phyloP scores from a whole-genome alignment of 2,888 invertebrate species.

The Helicoverpa assulta region DNA sequence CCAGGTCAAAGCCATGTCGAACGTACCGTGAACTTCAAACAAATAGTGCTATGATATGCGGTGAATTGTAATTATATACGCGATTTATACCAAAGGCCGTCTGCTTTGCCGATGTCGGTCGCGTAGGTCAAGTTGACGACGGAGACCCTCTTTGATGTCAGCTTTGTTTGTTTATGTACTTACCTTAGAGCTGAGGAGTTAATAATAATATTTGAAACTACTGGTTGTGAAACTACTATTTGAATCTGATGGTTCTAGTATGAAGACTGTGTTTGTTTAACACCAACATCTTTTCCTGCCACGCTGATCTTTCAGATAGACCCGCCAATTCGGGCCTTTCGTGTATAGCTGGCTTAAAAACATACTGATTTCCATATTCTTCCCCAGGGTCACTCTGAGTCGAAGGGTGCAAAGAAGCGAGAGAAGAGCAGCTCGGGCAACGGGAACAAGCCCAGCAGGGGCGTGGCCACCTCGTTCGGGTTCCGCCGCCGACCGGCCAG shows the following conservation, averaged over 20 bases:
- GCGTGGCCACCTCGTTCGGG: constrained; percentile 96
- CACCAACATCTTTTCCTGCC: no score
- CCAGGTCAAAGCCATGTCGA: constrained; percentile 32
- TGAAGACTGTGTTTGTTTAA: no score
- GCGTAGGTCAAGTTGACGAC: background rate
- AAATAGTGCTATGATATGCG: constrained; percentile 9
- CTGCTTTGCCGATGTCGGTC: background rate
- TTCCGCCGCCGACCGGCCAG: constrained; percentile 92
- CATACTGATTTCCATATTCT: constrained; percentile 14
- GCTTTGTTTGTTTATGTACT: no score
- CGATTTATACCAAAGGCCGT: constrained; percentile 13
- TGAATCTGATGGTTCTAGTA: no score
- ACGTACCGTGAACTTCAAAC: constrained; percentile 27
- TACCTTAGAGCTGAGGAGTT: no score
- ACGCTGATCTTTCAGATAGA: no score
- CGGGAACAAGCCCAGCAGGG: constrained; percentile 91
- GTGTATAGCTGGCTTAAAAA: background rate
- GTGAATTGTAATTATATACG: constrained; percentile 36
- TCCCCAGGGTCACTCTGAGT: constrained; percentile 91
- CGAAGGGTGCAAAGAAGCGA: constrained; percentile 90
- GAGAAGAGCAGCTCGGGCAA: constrained; percentile 85
- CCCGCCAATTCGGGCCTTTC: no score
- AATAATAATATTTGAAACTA: no score
- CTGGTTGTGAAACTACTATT: no score
- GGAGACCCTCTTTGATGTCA: no score